Base-by-base conservation (phyloP, 2,797 vertebrate genomes). In the Karalla daura region DNA sequence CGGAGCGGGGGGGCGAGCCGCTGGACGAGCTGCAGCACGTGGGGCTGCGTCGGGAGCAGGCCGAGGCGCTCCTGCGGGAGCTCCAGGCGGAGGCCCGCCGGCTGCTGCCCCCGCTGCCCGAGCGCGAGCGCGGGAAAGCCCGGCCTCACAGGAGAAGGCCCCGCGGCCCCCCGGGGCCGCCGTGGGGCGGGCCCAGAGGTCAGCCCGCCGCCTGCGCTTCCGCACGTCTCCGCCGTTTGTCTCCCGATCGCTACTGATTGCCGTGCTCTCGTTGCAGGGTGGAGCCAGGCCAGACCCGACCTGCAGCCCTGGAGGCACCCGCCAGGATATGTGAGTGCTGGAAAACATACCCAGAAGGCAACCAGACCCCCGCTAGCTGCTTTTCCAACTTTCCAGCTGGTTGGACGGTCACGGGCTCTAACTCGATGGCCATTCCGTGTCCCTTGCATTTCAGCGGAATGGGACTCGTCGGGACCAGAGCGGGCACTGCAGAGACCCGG, bases 21-120 rank as follows among this genome's bases (percentile, higher is more conserved):
- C 75, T 95, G 72, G 95, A 96, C 37, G 95, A 96, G 74, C 87
- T 98, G 71, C 84, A 91, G 9, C 98, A 94, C 1, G 88, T 92
- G 0, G 96, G 96, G 80, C 92, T 96, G 63, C 80, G 90, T 17
- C 92, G 87, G 66, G 93, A 95, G 8, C 89, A 94, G 47, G 95
- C 95, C 0, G 92, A 93, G 66, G 81, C 72, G 8, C 81, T 97
- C 70, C 90, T 98, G 74, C 91, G 87, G n/a, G 88, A 90, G 17
- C 96, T 95, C 59, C 95, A 95, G 74, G 94, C 95, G 5, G 88
- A 95, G 70, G 95, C 96, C 0, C 88, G 88, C 33, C 93, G 92
- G 30, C 89, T 95, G 51, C 92, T 96, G 30, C 96, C 96, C 1
- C 85, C 95, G 0, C 80, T 92, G 0, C 86, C 93, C 43, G 94